Percentiles rank a stretch among this genome's conserved stretches.
phyloP scores from a whole-genome alignment of 2,797 vertebrate genomes.

The Anabacerthia variegaticeps region DNA sequence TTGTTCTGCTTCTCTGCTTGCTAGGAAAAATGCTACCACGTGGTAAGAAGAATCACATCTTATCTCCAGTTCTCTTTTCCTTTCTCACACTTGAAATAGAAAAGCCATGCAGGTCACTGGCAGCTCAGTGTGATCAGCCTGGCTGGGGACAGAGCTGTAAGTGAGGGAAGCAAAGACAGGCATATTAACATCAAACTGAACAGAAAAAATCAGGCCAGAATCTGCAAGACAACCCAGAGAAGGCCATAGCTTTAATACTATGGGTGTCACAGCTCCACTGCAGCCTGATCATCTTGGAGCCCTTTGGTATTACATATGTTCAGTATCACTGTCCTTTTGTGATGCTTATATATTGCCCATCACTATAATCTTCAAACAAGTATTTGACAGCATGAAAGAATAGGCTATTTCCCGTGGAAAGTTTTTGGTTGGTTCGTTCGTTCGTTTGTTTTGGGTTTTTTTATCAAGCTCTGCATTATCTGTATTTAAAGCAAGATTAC shows the following conservation, averaged over 20 bases:
- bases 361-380: background rate
- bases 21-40: background rate
- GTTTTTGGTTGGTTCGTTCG: background rate
- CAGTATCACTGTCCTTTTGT: background rate
- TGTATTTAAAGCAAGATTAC: background rate
- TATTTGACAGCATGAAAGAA: background rate
- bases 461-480: background rate
- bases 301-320: background rate
- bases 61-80: background rate
- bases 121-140: background rate
- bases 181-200: background rate
- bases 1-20: background rate
- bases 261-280: background rate
- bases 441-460: background rate
- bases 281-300: background rate
- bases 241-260: background rate
- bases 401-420: background rate
- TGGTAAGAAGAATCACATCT: background rate
- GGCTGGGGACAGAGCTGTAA: background rate
- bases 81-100: background rate
- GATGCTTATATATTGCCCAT: background rate
- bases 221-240: background rate
- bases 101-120: background rate
- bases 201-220: background rate
- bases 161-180: background rate